A percentile compares a stretch with the other conserved stretches of the same genome.
These are phyloP conservation scores for Hystrix cristata DNA, from an alignment of 2,113 vertebrate genomes.

Conservation along the genomic window DNA sequence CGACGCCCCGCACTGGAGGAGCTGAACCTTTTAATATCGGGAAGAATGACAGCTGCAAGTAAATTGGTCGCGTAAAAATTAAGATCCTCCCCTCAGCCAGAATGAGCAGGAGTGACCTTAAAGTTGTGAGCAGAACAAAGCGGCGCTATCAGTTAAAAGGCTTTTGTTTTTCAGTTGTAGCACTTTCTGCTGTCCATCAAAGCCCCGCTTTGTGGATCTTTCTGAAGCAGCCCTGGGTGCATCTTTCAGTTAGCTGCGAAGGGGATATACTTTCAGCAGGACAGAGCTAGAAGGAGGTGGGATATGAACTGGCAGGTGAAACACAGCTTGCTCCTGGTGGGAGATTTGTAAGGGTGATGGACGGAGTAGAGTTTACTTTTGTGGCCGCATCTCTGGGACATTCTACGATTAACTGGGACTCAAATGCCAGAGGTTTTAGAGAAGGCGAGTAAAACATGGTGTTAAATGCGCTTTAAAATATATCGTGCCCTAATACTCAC, in stretches of 20 bases:
- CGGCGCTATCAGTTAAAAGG: constrained; percentile 46
- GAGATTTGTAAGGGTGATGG: constrained; percentile 39
- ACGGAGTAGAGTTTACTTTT: constrained; percentile 60
- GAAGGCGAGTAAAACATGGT: constrained; percentile 39
- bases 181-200: constrained; percentile 70
- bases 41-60: constrained; percentile 77
- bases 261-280: constrained; percentile 64
- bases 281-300: constrained; percentile 19
- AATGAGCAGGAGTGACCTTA: constrained; percentile 74
- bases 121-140: constrained; percentile 72
- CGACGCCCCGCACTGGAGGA: not conserved
- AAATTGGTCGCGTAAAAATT: constrained; percentile 80
- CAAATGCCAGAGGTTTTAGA: constrained; percentile 31
- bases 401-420: constrained; percentile 29
- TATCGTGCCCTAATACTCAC: not conserved
- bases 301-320: constrained; percentile 56
- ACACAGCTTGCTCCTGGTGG: not conserved
- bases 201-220: constrained; percentile 46
- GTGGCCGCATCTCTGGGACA: not conserved
- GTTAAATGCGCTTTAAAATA: constrained; percentile 1
- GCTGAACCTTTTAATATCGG: constrained; percentile 78
- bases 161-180: constrained; percentile 55
- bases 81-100: constrained; percentile 60
- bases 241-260: constrained; percentile 72
- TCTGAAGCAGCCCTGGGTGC: constrained; percentile 42